phyloP scores from a whole-genome alignment of 2,888 invertebrate species.

The Allygus modestus region DNA sequence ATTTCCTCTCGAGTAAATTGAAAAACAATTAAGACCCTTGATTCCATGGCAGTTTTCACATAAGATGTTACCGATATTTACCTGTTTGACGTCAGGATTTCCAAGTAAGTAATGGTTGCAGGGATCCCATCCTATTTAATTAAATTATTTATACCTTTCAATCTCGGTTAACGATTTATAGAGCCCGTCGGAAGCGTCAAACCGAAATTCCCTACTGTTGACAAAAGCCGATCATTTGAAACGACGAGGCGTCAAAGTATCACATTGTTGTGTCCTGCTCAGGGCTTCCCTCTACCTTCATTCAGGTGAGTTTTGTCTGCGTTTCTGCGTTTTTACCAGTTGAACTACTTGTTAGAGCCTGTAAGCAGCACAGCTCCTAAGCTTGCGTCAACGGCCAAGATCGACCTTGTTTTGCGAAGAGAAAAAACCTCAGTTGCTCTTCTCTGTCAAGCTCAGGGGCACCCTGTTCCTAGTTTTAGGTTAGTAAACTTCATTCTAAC shows the following conservation, averaged over 20 bases:
- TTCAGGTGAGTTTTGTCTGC: conserved; percentile 80
- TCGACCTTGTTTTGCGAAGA: conserved; percentile 68
- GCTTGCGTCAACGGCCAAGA: conserved; percentile 73
- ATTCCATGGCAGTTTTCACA: too few species aligned
- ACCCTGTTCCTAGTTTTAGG: conserved; percentile 77
- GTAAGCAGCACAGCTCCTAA: conserved; percentile 74
- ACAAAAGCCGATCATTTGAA: conserved; percentile 73
- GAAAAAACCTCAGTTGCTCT: conserved; percentile 72
- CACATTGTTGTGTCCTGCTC: conserved; percentile 85
- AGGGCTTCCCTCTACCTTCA: conserved; percentile 85
- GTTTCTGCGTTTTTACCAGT: background rate
- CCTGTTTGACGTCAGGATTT: too few species aligned
- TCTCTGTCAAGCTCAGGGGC: conserved; percentile 76
- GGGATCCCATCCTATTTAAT: background rate
- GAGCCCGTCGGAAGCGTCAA: conserved; percentile 73
- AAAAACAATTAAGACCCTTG: too few species aligned
- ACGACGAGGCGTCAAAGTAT: conserved; percentile 74
- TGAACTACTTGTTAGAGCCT: conserved; percentile 75
- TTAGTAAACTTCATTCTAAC: conserved; percentile 67
- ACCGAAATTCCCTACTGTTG: conserved; percentile 76
- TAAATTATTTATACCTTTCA: background rate
- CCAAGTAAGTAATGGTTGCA: background rate
- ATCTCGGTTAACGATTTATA: conserved; percentile 52
- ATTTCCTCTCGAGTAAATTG: too few species aligned
- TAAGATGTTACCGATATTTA: too few species aligned